phyloP scores from a whole-genome alignment of 2,113 vertebrate species.

The Amia ocellicauda region DNA sequence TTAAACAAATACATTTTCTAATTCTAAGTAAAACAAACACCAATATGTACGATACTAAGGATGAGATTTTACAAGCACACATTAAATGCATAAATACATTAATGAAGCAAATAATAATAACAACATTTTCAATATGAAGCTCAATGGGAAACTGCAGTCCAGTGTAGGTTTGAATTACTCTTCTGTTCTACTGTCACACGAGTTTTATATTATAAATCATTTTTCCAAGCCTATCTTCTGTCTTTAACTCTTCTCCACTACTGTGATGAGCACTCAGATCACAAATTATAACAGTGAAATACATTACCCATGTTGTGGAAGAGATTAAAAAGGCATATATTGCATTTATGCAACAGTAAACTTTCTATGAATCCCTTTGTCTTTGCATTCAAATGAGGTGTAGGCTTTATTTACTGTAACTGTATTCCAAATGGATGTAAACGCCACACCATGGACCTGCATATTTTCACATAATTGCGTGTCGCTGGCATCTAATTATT shows the following conservation, averaged over 20 bases:
- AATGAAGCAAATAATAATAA: too few species aligned
- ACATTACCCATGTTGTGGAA: not conserved
- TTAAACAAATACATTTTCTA: too few species aligned
- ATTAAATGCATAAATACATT: too few species aligned
- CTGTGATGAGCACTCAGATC: not conserved
- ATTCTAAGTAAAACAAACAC: too few species aligned
- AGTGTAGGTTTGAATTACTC: too few species aligned
- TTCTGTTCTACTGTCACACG: too few species aligned
- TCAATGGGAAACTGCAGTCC: too few species aligned
- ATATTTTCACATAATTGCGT: conserved; percentile 24
- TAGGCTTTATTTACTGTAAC: conserved; percentile 33
- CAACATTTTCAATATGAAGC: too few species aligned
- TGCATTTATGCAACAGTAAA: not conserved
- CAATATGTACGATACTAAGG: too few species aligned
- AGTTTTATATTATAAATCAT: too few species aligned
- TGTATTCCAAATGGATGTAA: conserved; percentile 29
- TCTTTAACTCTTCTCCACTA: not conserved
- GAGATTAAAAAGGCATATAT: not conserved
- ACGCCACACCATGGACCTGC: conserved; percentile 5
- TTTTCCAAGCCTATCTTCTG: too few species aligned
- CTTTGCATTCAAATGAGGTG: conserved; percentile 44
- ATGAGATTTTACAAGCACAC: too few species aligned
- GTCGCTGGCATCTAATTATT: conserved; percentile 24
- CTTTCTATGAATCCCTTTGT: conserved; percentile 29
- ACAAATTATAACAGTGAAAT: not conserved